Conservation (phyloP, 2,888 invertebrate genomes). For the Caenorhabditis macrosperma region DNA sequence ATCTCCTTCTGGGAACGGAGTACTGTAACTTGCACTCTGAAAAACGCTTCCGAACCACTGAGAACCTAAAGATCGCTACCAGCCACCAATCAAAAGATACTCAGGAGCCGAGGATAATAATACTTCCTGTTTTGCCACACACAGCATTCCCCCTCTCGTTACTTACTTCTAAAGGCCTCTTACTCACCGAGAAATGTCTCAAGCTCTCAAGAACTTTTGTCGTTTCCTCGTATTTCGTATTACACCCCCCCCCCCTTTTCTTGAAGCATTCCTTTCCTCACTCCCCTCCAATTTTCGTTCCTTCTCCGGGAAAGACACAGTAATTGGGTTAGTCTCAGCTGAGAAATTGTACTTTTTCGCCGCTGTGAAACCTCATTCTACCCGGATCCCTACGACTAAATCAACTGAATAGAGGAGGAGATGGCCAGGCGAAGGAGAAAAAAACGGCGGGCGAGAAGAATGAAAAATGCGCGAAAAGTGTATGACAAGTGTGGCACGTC, state of each 20-base stretch:
- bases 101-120: slow-evolving; percentile 56
- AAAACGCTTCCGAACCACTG: neutral
- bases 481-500: slow-evolving; percentile 55
- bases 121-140: slow-evolving; percentile 61
- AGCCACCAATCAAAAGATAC: slow-evolving; percentile 53
- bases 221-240: slow-evolving; percentile 35
- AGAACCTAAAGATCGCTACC: neutral
- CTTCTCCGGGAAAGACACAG: no score
- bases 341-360: slow-evolving; percentile 22
- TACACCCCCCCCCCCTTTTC: neutral
- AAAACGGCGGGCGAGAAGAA: slow-evolving; percentile 11
- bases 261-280: slow-evolving; percentile 2
- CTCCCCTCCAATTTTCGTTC: no score
- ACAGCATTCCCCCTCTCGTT: slow-evolving; percentile 10
- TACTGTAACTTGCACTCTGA: no score
- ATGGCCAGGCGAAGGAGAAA: neutral
- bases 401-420: neutral
- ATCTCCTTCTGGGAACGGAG: no score
- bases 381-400: neutral
- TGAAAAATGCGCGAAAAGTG: slow-evolving; percentile 52
- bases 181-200: slow-evolving; percentile 40
- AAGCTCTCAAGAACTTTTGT: slow-evolving; percentile 47
- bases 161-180: slow-evolving; percentile 13
- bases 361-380: no score
- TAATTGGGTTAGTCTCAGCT: slow-evolving; percentile 34